These are phyloP conservation scores for Corydoras maculifer DNA, from an alignment of 2,113 vertebrate genomes.

Conservation along the genomic window DNA sequence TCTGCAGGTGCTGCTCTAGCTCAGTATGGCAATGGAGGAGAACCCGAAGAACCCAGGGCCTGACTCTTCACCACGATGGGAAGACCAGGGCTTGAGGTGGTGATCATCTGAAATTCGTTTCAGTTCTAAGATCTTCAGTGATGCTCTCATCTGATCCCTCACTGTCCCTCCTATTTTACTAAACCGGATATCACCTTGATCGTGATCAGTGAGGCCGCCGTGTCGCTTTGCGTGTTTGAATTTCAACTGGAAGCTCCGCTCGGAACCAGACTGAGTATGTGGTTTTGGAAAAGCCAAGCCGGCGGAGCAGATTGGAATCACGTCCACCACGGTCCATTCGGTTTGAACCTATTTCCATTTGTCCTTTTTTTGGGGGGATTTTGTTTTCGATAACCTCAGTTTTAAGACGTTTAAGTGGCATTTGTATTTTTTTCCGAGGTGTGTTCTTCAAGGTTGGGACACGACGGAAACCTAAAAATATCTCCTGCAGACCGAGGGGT, in stretches of 20 bases:
- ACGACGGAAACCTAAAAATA: background rate
- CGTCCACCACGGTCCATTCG: constrained; percentile 27
- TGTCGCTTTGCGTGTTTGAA: constrained; percentile 18
- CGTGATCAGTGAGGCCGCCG: constrained; percentile 28
- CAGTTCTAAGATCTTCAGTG: constrained; percentile 58
- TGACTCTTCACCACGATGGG: constrained; percentile 77
- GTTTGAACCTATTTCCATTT: constrained; percentile 31
- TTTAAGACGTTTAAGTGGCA: constrained; percentile 8
- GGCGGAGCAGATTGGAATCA: constrained; percentile 32
- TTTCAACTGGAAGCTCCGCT: constrained; percentile 22
- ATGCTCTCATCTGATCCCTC: constrained; percentile 75
- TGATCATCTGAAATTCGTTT: constrained; percentile 59
- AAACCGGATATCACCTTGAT: constrained; percentile 35
- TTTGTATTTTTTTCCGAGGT: constrained; percentile 2
- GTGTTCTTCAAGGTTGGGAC: background rate
- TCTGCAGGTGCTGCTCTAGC: constrained; percentile 41
- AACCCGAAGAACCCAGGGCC: constrained; percentile 74
- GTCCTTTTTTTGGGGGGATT: constrained; percentile 1
- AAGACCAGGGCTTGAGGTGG: constrained; percentile 60
- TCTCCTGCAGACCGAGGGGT: constrained; percentile 4
- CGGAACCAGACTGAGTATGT: constrained; percentile 15
- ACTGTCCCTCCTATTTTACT: constrained; percentile 25
- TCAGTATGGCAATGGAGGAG: constrained; percentile 33
- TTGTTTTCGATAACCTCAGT: constrained; percentile 36
- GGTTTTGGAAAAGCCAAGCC: constrained; percentile 35